Evolutionary conservation across 1,140 invertebrate species (phyloP).

Genomic region (Calephelis nemesis): DNA sequence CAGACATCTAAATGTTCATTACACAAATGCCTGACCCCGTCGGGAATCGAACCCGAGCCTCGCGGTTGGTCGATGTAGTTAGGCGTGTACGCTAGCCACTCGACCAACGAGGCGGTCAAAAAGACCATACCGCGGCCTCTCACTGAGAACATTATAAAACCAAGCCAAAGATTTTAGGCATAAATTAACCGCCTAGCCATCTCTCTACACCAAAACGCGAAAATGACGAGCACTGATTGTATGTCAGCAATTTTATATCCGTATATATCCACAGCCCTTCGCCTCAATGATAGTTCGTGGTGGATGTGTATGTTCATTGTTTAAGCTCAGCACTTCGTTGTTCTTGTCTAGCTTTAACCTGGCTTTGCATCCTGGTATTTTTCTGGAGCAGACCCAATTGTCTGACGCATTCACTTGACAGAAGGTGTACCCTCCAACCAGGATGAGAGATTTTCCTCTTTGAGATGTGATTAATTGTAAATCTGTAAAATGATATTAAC

Average conservation of each 20-base stretch:
- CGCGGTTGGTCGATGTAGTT: too few species aligned
- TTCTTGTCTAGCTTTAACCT: slow-evolving; percentile 28
- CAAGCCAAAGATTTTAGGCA: too few species aligned
- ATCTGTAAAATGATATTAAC: slow-evolving; percentile 4
- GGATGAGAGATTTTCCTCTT: slow-evolving; percentile 37
- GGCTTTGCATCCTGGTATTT: slow-evolving; percentile 37
- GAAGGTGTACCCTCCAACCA: slow-evolving; percentile 46
- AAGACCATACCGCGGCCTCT: too few species aligned
- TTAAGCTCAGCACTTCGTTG: background rate
- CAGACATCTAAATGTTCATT: too few species aligned
- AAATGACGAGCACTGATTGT: too few species aligned
- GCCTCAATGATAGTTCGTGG: slow-evolving; percentile 9
- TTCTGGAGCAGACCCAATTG: slow-evolving; percentile 44
- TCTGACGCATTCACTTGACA: slow-evolving; percentile 33
- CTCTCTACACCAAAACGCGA: too few species aligned
- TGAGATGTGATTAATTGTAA: slow-evolving; percentile 35
- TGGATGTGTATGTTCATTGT: slow-evolving; percentile 22
- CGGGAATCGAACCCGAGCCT: too few species aligned
- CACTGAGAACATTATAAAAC: too few species aligned
- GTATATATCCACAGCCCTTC: background rate
- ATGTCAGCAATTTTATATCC: background rate
- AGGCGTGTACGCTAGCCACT: too few species aligned
- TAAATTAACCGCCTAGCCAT: too few species aligned
- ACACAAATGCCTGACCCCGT: too few species aligned
- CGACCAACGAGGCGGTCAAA: too few species aligned